phyloP scores from a whole-genome alignment of 2,113 vertebrate genomes.

The Eurypyga helias region DNA sequence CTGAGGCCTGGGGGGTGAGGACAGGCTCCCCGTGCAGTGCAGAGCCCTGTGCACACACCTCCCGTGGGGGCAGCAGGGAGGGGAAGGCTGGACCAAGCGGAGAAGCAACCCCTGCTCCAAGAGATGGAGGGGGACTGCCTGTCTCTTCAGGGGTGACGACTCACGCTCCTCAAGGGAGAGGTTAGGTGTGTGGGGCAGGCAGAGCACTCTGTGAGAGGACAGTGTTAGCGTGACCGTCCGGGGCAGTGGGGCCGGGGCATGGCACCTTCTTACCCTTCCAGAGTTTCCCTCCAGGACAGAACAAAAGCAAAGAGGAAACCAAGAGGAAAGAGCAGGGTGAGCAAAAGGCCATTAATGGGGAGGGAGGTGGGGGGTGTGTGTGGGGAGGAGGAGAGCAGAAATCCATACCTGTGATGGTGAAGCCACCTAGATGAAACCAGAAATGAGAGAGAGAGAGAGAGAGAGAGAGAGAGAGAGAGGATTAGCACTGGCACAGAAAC shows the following conservation, averaged over 20 bases:
- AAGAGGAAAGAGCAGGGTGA: conserved; percentile 48
- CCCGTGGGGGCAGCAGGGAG: neutral
- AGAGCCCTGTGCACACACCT: neutral
- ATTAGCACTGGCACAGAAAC: conserved; percentile 66
- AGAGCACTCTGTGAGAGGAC: conserved; percentile 30
- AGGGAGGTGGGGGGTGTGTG: too few relatives aligned
- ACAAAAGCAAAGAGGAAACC: conserved; percentile 60
- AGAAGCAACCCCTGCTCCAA: neutral
- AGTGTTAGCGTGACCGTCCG: neutral
- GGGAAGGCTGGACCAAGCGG: neutral
- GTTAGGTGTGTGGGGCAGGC: conserved; percentile 51
- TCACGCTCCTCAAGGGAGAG: neutral
- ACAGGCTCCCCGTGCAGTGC: accelerated
- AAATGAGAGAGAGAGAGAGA: conserved; percentile 23
- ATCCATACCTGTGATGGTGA: conserved; percentile 85
- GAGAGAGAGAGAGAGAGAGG: conserved; percentile 20
- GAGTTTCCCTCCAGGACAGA: conserved; percentile 76
- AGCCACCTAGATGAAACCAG: conserved; percentile 77
- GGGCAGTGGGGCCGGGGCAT: accelerated
- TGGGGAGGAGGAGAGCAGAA: conserved; percentile 18
- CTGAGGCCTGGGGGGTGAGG: neutral
- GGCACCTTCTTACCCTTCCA: conserved; percentile 77
- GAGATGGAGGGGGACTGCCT: neutral
- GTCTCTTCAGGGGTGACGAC: accelerated
- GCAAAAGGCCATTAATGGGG: neutral